These are phyloP conservation scores for Carduelis carduelis DNA, from an alignment of 2,797 vertebrate genomes.

Conservation along the genomic window DNA sequence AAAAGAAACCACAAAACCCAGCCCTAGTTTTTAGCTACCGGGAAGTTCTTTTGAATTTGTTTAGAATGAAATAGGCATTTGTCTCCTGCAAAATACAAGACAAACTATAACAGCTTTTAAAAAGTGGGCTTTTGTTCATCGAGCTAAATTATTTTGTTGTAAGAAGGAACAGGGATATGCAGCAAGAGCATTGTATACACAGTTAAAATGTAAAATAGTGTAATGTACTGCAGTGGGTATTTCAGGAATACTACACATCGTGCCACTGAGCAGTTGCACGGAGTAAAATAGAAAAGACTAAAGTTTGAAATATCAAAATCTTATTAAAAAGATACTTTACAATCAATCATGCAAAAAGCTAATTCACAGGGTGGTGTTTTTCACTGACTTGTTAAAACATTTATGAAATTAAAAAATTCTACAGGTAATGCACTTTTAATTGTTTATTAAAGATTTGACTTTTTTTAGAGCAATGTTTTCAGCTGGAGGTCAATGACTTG, in stretches of 20 bases:
- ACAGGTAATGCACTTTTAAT: constrained; percentile 75
- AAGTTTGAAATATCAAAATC: constrained; percentile 66
- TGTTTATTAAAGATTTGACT: constrained; percentile 70
- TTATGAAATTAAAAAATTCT: constrained; percentile 69
- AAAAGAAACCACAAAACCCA: neutral
- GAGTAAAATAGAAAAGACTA: constrained; percentile 45
- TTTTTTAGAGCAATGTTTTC: constrained; percentile 67
- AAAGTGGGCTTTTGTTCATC: constrained; percentile 19
- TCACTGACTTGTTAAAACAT: constrained; percentile 72
- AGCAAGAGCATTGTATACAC: constrained; percentile 51
- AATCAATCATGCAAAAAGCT: constrained; percentile 72
- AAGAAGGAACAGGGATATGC: constrained; percentile 44
- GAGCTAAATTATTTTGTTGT: constrained; percentile 42
- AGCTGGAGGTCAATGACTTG: constrained; percentile 66
- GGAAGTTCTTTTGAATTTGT: constrained; percentile 49
- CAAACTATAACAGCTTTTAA: constrained; percentile 41
- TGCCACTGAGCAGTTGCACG: neutral
- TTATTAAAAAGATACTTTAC: constrained; percentile 68
- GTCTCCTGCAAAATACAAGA: constrained; percentile 70
- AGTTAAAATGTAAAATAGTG: constrained; percentile 63
- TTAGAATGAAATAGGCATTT: constrained; percentile 66
- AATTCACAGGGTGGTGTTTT: constrained; percentile 74
- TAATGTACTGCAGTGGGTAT: constrained; percentile 59
- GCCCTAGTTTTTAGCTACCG: neutral
- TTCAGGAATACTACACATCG: constrained; percentile 49